Evolutionary conservation across 2,888 invertebrate genomes (phyloP).

Genomic region (Lamellibrachia satsuma): DNA sequence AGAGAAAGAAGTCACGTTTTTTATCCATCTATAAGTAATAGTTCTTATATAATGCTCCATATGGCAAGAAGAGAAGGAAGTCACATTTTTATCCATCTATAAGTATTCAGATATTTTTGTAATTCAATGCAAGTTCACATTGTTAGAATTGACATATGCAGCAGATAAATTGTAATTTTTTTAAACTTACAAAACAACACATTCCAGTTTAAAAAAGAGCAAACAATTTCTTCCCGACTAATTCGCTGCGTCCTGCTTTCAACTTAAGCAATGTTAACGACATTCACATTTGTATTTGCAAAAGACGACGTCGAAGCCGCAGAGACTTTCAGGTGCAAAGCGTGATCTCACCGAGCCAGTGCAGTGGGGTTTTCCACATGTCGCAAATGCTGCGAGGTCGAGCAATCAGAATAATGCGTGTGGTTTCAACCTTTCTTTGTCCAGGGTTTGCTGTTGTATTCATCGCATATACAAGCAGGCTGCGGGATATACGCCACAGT

Average conservation of each 20-base stretch:
- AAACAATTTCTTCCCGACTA: neutral
- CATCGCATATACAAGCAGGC: too few species aligned
- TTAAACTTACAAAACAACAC: neutral
- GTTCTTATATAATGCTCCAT: too few species aligned
- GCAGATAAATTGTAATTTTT: too few species aligned
- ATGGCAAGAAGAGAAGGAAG: too few species aligned
- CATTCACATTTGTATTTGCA: too few species aligned
- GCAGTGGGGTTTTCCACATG: neutral
- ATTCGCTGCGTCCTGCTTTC: neutral
- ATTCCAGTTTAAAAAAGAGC: neutral
- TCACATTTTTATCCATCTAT: too few species aligned
- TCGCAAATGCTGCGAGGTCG: neutral
- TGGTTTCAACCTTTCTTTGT: neutral
- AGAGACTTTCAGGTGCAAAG: too few species aligned
- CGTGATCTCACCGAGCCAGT: neutral
- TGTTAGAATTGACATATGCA: neutral
- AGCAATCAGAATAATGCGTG: neutral
- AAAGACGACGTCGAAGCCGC: too few species aligned
- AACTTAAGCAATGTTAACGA: neutral
- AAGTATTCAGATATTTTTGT: neutral
- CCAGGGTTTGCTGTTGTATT: too few species aligned
- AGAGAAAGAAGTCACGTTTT: too few species aligned
- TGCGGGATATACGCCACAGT: too few species aligned
- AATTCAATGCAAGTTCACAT: neutral
- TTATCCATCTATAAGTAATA: too few species aligned